A percentile compares a stretch with the other conserved stretches of the same genome.
Conservation (phyloP, 1,140 invertebrate species). For the Drosophila sturtevanti region DNA sequence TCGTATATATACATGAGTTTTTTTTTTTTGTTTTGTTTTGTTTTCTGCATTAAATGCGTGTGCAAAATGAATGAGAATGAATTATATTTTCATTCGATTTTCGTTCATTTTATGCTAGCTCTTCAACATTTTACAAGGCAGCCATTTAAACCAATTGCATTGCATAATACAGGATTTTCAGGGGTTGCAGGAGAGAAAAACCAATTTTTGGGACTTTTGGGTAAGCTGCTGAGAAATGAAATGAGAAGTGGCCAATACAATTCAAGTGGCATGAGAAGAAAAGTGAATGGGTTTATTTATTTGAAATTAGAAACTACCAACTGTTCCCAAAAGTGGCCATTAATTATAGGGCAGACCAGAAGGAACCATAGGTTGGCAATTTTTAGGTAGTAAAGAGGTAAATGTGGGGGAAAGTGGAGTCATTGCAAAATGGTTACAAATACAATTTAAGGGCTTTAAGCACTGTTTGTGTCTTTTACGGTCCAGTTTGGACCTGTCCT, state of each 20-base stretch:
- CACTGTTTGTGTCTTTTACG: neutral
- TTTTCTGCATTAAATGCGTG: neutral
- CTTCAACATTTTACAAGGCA: neutral
- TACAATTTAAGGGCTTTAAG: constrained; percentile 31
- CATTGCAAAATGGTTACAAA: constrained; percentile 54
- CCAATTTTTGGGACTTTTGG: neutral
- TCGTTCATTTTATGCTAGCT: constrained; percentile 8
- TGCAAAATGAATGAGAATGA: constrained; percentile 23
- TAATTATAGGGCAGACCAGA: constrained; percentile 46
- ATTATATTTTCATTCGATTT: constrained; percentile 31
- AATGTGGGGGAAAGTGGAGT: constrained; percentile 31
- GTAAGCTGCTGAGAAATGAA: neutral
- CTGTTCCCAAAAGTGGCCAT: constrained; percentile 59
- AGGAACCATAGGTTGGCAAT: constrained; percentile 29
- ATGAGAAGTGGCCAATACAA: constrained; percentile 13
- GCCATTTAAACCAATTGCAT: constrained; percentile 38
- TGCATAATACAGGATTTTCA: constrained; percentile 28
- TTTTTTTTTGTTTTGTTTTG: neutral
- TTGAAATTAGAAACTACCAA: constrained; percentile 68
- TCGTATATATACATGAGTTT: neutral
- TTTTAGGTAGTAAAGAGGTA: constrained; percentile 28
- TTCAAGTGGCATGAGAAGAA: neutral
- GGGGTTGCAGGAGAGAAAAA: neutral
- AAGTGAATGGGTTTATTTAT: constrained; percentile 48
- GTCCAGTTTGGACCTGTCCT: neutral